Evolutionary conservation across 2,888 invertebrate genomes (phyloP).

Genomic region (Xanthia togata): DNA sequence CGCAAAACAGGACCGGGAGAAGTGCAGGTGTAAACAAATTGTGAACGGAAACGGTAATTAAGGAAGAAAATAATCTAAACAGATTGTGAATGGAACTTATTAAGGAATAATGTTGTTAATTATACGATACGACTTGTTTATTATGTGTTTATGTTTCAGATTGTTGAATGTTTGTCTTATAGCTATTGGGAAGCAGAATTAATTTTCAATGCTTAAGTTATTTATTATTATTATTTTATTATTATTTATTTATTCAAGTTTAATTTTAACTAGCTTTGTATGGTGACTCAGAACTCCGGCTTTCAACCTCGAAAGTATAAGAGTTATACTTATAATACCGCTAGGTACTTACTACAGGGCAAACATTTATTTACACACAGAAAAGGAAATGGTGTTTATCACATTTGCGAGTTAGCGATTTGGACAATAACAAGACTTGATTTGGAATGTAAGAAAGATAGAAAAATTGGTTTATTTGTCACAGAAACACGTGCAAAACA

Average conservation of each 20-base stretch:
- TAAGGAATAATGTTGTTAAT: slow-evolving; percentile 12
- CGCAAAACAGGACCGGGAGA: slow-evolving; percentile 39
- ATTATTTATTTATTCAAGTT: no score
- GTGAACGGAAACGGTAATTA: background rate
- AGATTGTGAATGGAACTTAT: slow-evolving; percentile 5
- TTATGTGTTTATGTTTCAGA: slow-evolving; percentile 24
- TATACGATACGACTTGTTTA: slow-evolving; percentile 25
- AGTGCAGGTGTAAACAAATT: slow-evolving; percentile 43
- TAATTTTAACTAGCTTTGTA: slow-evolving; percentile 34
- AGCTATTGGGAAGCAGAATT: slow-evolving; percentile 16
- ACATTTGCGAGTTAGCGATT: background rate
- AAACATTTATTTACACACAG: background rate
- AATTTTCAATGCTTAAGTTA: slow-evolving; percentile 19
- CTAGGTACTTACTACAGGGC: background rate
- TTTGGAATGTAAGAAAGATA: no score
- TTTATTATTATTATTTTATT: no score
- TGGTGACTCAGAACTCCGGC: slow-evolving; percentile 19
- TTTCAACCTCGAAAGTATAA: background rate
- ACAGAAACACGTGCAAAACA: no score
- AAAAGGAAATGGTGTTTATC: background rate
- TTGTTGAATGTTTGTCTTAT: slow-evolving; percentile 25
- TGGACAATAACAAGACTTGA: background rate
- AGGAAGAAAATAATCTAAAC: slow-evolving; percentile 20
- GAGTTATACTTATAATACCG: background rate
- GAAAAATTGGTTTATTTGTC: no score